A percentile compares a stretch with the other conserved stretches of the same genome.
Conservation (phyloP, 2,888 invertebrate species). For the Caradrina kadenii region DNA sequence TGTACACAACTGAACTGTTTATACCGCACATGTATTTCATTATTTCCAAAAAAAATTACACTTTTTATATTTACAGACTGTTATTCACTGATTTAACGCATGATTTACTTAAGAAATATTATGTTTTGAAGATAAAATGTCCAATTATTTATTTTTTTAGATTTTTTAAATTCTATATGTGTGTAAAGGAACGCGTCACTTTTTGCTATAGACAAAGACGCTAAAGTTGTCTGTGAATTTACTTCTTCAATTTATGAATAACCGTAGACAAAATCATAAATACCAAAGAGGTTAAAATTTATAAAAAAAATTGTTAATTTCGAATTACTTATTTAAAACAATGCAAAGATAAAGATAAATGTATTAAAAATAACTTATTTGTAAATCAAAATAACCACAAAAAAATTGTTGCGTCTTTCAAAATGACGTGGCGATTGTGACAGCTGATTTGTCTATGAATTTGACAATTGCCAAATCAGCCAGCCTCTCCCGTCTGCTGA, state of each 20-base stretch:
- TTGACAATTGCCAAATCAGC: slow-evolving; percentile 90
- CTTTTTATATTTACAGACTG: slow-evolving; percentile 6
- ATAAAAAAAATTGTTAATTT: background rate
- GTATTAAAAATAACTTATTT: background rate
- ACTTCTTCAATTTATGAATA: slow-evolving; percentile 56
- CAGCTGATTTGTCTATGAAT: slow-evolving; percentile 85
- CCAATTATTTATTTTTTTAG: slow-evolving; percentile 44
- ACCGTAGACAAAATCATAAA: slow-evolving; percentile 46
- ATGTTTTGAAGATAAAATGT: background rate
- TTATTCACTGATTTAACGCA: slow-evolving; percentile 24
- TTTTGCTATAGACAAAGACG: slow-evolving; percentile 76
- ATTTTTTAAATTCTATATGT: slow-evolving; percentile 50
- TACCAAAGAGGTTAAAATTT: background rate
- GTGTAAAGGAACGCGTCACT: slow-evolving; percentile 74
- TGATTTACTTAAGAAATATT: background rate
- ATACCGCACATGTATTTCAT: slow-evolving; percentile 34
- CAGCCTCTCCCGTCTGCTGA: slow-evolving; percentile 76
- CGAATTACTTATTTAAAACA: background rate
- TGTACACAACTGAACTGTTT: slow-evolving; percentile 39
- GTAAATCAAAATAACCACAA: background rate
- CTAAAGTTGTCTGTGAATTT: slow-evolving; percentile 64
- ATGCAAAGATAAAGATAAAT: background rate
- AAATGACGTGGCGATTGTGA: slow-evolving; percentile 89
- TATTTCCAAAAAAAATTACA: slow-evolving; percentile 25
- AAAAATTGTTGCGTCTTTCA: slow-evolving; percentile 73